These are phyloP conservation scores for Phortica okadai DNA, from an alignment of 2,888 invertebrate genomes.

Conservation along the genomic window DNA sequence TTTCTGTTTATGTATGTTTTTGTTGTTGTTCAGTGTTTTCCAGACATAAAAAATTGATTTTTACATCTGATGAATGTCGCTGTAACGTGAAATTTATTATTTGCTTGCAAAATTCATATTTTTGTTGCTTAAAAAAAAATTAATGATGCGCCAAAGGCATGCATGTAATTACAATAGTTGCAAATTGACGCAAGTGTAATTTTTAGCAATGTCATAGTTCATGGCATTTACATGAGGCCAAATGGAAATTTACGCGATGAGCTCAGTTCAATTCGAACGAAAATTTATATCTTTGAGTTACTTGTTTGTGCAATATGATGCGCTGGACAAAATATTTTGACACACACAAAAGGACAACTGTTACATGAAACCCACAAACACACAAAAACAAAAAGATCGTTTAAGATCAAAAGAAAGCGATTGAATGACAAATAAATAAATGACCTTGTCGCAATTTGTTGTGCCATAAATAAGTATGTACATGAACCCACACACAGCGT, in stretches of 20 bases:
- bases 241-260: background rate
- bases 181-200: background rate
- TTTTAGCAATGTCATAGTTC: constrained; percentile 16
- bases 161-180: constrained; percentile 13
- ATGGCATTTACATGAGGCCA: background rate
- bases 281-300: background rate
- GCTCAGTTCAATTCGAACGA: background rate
- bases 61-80: background rate
- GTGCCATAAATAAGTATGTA: background rate
- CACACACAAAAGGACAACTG: constrained; percentile 19
- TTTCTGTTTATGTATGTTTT: background rate
- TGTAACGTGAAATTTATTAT: constrained; percentile 10
- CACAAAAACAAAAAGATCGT: background rate
- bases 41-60: background rate
- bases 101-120: constrained; percentile 18
- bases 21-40: background rate
- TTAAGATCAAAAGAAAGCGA: background rate
- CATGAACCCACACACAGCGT: constrained; percentile 22
- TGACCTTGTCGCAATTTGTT: constrained; percentile 32
- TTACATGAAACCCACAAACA: background rate
- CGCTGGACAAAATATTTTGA: constrained; percentile 19
- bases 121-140: background rate
- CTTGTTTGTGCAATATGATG: background rate
- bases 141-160: constrained; percentile 5
- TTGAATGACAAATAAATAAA: background rate